Base-by-base conservation (phyloP, 2,797 vertebrate genomes). In the Melanotaenia boesemani region DNA sequence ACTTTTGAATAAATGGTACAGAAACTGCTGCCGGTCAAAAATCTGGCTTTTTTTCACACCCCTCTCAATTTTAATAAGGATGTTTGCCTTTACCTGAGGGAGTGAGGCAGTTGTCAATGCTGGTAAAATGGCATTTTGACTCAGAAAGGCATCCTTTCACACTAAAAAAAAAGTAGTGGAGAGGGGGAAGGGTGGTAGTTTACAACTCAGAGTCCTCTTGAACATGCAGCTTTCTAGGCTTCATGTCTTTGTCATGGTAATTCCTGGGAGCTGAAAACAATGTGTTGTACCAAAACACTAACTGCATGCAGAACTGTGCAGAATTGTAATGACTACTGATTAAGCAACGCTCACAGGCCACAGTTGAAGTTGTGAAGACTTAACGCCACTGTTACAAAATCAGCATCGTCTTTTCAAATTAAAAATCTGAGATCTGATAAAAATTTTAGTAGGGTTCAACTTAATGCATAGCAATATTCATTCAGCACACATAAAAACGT, bases 191-290 rank as follows among this genome's bases (percentile, higher is more conserved):
- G 55, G 74, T 50, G 74, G 78, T 68, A 84, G 81, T 80, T 82
- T 70, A 77, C 63, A 81, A 79, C 79, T 88, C 81, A 78, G 74
- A 81, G 72, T 63, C 82, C 61, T 26, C 26, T 26, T 26, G 26
- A 26, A 26, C 26, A 26, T 26, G 26, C 26, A 26, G 26, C 26
- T 26, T 56, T 77, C 77, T 76, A 76, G 50, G 83, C 75, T 84
- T 64, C 57, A 34, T 79, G 76, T 79, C 76, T 89, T 90, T 92
- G 78, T 90, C 82, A 91, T 92, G 85, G 68, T 89, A 91, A 90
- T 91, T 72, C 63, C 52, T 52, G 56, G 55, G 65, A 75, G 72
- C 79, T 61, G 70, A 83, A 79, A 79, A 67, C 72, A 63, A 61
- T 77, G 71, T 2, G 48, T 44, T 12, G 57, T 34, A 73, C 86